Conservation (phyloP, 2,113 vertebrate genomes). For the Marmota flaviventris region DNA sequence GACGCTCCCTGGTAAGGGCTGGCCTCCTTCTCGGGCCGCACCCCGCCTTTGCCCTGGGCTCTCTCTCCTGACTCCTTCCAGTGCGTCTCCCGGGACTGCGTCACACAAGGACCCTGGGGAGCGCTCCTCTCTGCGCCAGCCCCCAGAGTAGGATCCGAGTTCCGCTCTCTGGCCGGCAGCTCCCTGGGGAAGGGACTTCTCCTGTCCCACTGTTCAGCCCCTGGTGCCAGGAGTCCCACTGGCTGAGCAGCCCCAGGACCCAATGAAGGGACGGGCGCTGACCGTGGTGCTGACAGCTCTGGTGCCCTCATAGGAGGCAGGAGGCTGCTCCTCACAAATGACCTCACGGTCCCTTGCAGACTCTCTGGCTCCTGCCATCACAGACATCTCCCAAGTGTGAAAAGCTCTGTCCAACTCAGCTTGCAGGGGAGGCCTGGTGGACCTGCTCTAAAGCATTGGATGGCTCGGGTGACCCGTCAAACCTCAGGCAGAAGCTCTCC, state of each 20-base stretch:
- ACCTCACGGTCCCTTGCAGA: not conserved
- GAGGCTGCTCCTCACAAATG: not conserved
- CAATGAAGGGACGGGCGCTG: not conserved
- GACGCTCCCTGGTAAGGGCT: no score
- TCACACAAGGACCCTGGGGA: not conserved
- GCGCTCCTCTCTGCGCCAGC: not conserved
- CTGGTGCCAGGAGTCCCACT: fast-evolving
- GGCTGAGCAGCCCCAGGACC: not conserved
- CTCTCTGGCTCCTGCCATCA: not conserved
- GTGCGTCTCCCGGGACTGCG: not conserved
- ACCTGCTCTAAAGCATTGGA: not conserved
- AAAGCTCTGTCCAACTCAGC: not conserved
- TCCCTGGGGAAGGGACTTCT: not conserved
- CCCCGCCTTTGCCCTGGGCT: not conserved
- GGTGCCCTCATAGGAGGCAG: fast-evolving
- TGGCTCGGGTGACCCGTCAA: not conserved
- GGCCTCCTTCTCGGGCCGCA: not conserved
- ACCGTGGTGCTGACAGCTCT: not conserved
- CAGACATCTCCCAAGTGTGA: not conserved
- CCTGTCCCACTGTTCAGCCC: fast-evolving
- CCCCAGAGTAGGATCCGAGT: not conserved
- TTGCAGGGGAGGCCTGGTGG: not conserved
- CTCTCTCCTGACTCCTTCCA: not conserved
- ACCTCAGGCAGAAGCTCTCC: fast-evolving
- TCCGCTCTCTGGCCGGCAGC: not conserved